These are phyloP conservation scores for Zelleria hepariella DNA, from an alignment of 2,888 invertebrate genomes.

Conservation along the genomic window DNA sequence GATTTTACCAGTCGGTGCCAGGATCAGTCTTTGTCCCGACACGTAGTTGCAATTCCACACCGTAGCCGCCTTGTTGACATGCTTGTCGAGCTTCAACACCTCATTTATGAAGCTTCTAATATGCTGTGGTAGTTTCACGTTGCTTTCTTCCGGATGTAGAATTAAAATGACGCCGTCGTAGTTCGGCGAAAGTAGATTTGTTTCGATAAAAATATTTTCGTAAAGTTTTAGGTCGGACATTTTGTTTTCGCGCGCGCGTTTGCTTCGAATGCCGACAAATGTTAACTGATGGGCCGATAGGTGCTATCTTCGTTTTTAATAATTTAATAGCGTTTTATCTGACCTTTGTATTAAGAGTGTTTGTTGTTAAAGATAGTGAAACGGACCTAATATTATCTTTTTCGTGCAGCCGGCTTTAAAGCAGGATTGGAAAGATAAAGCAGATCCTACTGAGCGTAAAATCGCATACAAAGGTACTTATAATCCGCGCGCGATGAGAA, in stretches of 20 bases:
- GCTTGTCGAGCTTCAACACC: constrained; percentile 43
- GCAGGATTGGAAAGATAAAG: background rate
- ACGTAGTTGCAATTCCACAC: constrained; percentile 75
- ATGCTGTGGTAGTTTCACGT: constrained; percentile 48
- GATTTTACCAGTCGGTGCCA: constrained; percentile 83
- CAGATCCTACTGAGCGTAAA: no score
- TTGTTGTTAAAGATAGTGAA: background rate
- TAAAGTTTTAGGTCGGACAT: constrained; percentile 36
- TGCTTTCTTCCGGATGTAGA: constrained; percentile 64
- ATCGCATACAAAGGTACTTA: no score
- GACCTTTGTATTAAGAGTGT: background rate
- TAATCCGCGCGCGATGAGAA: no score
- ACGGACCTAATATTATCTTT: background rate
- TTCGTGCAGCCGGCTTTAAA: background rate
- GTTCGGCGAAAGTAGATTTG: constrained; percentile 51
- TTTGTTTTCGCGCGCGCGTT: constrained; percentile 1
- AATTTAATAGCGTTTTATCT: background rate
- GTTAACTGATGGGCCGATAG: background rate
- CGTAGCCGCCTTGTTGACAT: constrained; percentile 59
- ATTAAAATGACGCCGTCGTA: constrained; percentile 77
- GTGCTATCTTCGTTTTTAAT: background rate
- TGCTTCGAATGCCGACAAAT: background rate
- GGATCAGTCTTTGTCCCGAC: constrained; percentile 76
- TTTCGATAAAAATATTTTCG: constrained; percentile 59
- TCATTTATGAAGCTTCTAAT: constrained; percentile 46